Base-by-base conservation (phyloP, 2,797 vertebrate species). In the Myripristis murdjan region DNA sequence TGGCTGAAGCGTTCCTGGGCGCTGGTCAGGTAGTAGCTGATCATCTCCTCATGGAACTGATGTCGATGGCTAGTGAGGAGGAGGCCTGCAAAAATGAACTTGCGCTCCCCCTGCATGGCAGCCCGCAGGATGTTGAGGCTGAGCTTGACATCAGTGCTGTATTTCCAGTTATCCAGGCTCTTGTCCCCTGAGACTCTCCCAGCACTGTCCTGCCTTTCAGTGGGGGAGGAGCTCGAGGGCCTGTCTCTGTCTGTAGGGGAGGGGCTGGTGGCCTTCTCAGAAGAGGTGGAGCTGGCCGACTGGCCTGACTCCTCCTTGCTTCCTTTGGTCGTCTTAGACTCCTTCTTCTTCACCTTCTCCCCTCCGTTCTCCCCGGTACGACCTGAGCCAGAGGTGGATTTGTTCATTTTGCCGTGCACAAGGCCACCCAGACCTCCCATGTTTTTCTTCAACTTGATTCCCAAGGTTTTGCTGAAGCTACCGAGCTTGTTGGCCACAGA, bases 21-120 rank as follows among this genome's bases (percentile, higher is more conserved):
- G 0, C 96, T 98, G 75, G 93, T 98, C 89, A 99, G 91, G 90
- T 99, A 99, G 91, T 97, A 98, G 90, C 95, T 97, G 64, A 99
- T 99, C 98, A 99, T 99, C 91, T 99, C 98, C 89, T 99, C 97
- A 0, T 99, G 98, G 92, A 99, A 99, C 91, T 99, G 98, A 88
- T 99, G 98, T 39, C 98, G 94, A 77, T 98, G 97, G 91, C 98
- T 99, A 87, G 98, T 99, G 87, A 99, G 94, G 73, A 99, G 95
- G 39, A 99, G 96, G 59, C 97, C 98, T 0, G 98, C 98, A 64
- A 99, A 99, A 88, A 99, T 99, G 89, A 99, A 99, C 89, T 99
- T 99, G 26, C 98, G 95, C 86, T 99, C 98, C 5, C 98, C 98
- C 84, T 99, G 98, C 98, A 99, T 99, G 93, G 98, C 98, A 10